These are phyloP conservation scores for Macrobrachium nipponense DNA, from an alignment of 1,140 invertebrate species.

Conservation along the genomic window DNA sequence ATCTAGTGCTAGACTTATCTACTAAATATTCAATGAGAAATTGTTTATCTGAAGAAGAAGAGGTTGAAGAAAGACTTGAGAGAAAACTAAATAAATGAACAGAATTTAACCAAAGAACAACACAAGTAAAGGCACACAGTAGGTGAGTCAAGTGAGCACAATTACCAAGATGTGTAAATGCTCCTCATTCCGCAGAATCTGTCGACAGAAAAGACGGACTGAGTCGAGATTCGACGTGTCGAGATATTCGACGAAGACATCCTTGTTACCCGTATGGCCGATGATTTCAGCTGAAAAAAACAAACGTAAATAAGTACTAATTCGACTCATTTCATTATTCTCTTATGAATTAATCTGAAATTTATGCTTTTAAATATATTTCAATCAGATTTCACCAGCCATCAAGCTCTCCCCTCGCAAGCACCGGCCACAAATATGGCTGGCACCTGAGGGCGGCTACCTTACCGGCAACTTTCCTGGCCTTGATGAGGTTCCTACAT, in stretches of 20 bases:
- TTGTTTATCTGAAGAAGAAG: background rate
- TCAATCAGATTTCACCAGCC: background rate
- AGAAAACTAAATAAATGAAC: background rate
- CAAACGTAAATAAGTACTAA: background rate
- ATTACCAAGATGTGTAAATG: constrained; percentile 78
- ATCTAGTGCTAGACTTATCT: background rate
- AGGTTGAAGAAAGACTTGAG: too few relatives aligned
- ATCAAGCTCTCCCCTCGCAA: background rate
- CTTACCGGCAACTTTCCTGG: constrained; percentile 55
- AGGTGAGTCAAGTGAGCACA: too few relatives aligned
- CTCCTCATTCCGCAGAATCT: constrained; percentile 74
- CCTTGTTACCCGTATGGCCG: constrained; percentile 57
- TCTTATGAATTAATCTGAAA: background rate
- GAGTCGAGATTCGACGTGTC: constrained; percentile 80
- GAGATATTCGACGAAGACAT: constrained; percentile 74
- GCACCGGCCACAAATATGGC: background rate
- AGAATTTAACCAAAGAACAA: background rate
- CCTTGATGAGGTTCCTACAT: constrained; percentile 69
- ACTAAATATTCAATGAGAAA: background rate
- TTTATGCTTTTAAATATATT: too few relatives aligned
- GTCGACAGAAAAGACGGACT: constrained; percentile 77
- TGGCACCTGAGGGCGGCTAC: background rate
- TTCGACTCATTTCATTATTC: background rate
- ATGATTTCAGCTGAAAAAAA: constrained; percentile 67
- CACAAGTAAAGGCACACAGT: too few relatives aligned